Evolutionary conservation across 2,113 vertebrate species (phyloP), one percentile per base, ranked within the genome.

Genomic region (Dendrocopos noguchii): DNA sequence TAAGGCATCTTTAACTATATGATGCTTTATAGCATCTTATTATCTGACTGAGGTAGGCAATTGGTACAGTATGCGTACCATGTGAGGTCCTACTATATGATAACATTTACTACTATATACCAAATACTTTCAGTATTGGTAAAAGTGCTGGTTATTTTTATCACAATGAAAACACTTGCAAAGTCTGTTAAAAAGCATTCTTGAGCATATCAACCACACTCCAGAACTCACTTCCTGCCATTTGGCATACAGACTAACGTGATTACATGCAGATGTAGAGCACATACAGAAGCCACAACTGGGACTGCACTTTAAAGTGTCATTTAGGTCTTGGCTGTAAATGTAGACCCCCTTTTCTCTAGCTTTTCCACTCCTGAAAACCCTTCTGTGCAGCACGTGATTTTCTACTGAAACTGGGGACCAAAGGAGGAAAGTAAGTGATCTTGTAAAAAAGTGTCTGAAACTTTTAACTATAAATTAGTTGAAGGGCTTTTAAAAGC

Each of bases 401-500:
- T 91, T 91, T 81, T 80, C 57, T 28, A 19, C 61, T 39, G 25
- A 25, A 28, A 8, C 14, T 25, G 25, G 28, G 44, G 39, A 72
- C 50, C 34, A 50, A 33, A 84, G 39, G 36, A 88, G 14, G 42
- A 55, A 79, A 74, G 28, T 3, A 55, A 82, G 60, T 15, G 56
- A 77, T 77, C 46, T 60, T 76, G 57, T 76, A 36, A 78, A 18
- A 93, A 90, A 33, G 18, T 39, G 29, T 74, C 33, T 86, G 46
- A 64, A 90, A 86, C 53, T 91, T 94, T 10, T 3, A n/a, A 46
- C 15, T 73, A 1, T 28, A 52, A 24, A 22, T 52, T 52, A 88
- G 44, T 75, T 64, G 61, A 77, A 50, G n/a, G 28, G 15, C 66
- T 93, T 90, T 90, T 47, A 80, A 95, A 95, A 87, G 84, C 64